Percentiles rank a stretch among this genome's conserved stretches.
These are phyloP conservation scores for Etheostoma spectabile DNA, from an alignment of 2,113 vertebrate genomes.

Conservation along the genomic window DNA sequence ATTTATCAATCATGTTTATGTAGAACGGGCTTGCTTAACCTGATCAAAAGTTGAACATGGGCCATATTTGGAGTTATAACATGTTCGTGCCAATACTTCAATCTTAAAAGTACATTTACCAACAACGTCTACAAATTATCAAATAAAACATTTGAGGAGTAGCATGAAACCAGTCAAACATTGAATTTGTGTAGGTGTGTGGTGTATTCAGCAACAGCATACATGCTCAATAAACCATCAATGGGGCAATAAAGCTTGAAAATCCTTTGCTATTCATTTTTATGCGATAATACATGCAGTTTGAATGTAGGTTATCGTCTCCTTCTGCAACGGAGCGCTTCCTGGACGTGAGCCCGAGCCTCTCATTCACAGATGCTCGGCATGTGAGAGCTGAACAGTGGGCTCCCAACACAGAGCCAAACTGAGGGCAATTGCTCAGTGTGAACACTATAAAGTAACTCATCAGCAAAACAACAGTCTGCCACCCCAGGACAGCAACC, in stretches of 20 bases:
- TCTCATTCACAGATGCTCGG: conserved; percentile 69
- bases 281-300: conserved; percentile 33
- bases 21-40: not conserved
- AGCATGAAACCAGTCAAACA: conserved; percentile 22
- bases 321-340: conserved; percentile 36
- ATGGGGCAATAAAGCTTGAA: conserved; percentile 43
- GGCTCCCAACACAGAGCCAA: conserved; percentile 66
- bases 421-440: conserved; percentile 73
- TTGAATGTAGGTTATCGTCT: conserved; percentile 35
- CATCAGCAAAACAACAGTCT: conserved; percentile 77
- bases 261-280: conserved; percentile 44
- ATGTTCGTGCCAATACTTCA: not conserved
- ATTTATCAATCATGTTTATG: not conserved
- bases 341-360: conserved; percentile 58
- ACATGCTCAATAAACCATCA: conserved; percentile 37
- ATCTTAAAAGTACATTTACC: not conserved
- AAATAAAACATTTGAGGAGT: conserved; percentile 18
- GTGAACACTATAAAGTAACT: conserved; percentile 72
- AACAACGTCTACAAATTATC: conserved; percentile 18
- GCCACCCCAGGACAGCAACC: conserved; percentile 65
- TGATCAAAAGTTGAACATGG: not conserved
- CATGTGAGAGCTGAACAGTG: conserved; percentile 56
- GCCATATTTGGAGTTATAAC: conserved; percentile 2
- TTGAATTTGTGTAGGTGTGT: conserved; percentile 18
- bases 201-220: conserved; percentile 33